phyloP scores from a whole-genome alignment of 2,888 invertebrate genomes.

The Osmoderma eremita region DNA sequence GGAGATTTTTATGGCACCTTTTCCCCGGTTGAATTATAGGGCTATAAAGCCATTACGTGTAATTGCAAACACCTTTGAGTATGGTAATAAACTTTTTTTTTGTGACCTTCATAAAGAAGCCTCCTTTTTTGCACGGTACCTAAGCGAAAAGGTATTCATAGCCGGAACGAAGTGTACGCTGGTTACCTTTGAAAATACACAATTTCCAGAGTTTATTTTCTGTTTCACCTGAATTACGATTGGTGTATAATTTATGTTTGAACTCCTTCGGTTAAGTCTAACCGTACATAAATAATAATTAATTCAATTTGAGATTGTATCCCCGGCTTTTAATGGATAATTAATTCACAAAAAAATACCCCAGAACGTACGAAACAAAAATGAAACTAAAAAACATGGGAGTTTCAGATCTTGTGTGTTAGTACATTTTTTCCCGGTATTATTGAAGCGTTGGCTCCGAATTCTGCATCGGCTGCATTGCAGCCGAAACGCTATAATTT shows the following conservation, averaged over 20 bases:
- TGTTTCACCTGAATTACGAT: too few relatives aligned
- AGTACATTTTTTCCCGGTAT: slow-evolving; percentile 22
- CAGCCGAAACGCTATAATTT: slow-evolving; percentile 45
- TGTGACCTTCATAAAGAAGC: slow-evolving; percentile 13
- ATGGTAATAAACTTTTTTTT: slow-evolving; percentile 19
- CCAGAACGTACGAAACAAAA: background rate
- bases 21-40: slow-evolving; percentile 27
- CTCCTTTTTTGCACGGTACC: slow-evolving; percentile 20
- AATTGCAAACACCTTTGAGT: slow-evolving; percentile 26
- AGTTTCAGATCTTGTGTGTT: background rate
- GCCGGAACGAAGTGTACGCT: slow-evolving; percentile 5
- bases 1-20: slow-evolving; percentile 27
- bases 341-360: too few relatives aligned
- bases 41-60: slow-evolving; percentile 28
- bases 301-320: too few relatives aligned
- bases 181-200: slow-evolving; percentile 23
- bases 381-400: slow-evolving; percentile 5
- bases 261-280: too few relatives aligned
- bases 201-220: background rate
- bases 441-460: slow-evolving; percentile 21
- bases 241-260: too few relatives aligned
- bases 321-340: too few relatives aligned
- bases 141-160: slow-evolving; percentile 21
- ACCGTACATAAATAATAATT: too few relatives aligned
- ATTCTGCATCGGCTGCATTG: slow-evolving; percentile 37